Evolutionary conservation across 2,113 vertebrate species (phyloP).

Genomic region (Mellivora capensis): DNA sequence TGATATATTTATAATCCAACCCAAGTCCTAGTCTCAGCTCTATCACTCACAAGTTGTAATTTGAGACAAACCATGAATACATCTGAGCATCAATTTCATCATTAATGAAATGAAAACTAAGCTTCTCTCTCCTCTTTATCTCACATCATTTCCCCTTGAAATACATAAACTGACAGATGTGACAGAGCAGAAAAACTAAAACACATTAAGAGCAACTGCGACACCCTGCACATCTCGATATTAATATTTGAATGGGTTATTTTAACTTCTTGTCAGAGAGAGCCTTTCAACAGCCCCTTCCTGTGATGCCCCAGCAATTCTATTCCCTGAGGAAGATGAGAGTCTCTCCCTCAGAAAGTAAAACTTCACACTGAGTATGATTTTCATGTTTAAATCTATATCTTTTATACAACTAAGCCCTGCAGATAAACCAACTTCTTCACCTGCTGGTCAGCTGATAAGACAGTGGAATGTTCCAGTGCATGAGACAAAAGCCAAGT

Average conservation of each 20-base stretch:
- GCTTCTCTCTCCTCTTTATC: background rate
- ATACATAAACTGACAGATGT: background rate
- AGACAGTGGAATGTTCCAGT: background rate
- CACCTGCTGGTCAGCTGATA: background rate
- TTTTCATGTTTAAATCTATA: background rate
- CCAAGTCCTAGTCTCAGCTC: background rate
- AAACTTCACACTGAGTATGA: background rate
- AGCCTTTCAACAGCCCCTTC: background rate
- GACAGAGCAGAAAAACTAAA: background rate
- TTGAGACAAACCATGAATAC: background rate
- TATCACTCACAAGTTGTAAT: background rate
- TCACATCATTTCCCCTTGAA: background rate
- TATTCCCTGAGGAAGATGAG: background rate
- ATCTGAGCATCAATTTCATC: background rate
- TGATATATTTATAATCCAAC: background rate
- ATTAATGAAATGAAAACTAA: background rate
- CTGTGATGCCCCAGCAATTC: background rate
- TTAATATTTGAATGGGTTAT: background rate
- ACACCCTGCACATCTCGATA: background rate
- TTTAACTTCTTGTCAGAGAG: background rate
- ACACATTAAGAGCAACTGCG: accelerated
- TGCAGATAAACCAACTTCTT: background rate
- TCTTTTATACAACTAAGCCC: background rate
- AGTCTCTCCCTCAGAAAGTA: no score
- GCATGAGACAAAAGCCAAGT: background rate